phyloP scores from a whole-genome alignment of 1,140 invertebrate species.

The Protaetia brevitarsis region DNA sequence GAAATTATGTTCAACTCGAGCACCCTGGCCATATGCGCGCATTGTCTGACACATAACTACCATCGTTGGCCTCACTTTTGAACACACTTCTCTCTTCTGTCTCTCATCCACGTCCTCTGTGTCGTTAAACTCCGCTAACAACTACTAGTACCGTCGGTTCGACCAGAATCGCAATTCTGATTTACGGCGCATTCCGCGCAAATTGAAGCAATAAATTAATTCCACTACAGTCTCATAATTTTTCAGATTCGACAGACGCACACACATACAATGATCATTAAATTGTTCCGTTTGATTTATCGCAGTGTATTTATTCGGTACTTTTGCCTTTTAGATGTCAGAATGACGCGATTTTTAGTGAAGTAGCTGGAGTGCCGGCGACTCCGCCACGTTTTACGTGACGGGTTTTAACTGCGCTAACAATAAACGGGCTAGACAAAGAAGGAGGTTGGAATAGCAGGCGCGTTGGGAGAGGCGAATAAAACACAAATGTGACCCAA shows the following conservation, averaged over 20 bases:
- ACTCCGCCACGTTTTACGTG: neutral
- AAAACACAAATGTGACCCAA: neutral
- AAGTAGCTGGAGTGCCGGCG: neutral
- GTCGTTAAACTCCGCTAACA: conserved; percentile 13
- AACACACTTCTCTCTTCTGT: neutral
- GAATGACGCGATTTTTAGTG: neutral
- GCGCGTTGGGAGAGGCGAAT: neutral
- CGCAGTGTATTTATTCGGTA: conserved; percentile 20
- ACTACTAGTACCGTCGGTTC: neutral
- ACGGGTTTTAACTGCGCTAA: neutral
- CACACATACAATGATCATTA: conserved; percentile 26
- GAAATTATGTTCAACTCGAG: conserved; percentile 36
- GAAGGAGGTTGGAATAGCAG: too few species aligned
- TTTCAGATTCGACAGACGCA: conserved; percentile 18
- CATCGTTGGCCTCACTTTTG: neutral
- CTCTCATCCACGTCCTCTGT: neutral
- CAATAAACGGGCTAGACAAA: too few species aligned
- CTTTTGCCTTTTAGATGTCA: neutral
- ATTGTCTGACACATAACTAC: conserved; percentile 26
- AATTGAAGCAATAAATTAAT: conserved; percentile 39
- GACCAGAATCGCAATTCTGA: conserved; percentile 30
- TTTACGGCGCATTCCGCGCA: conserved; percentile 33
- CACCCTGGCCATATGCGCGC: conserved; percentile 21
- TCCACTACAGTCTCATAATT: conserved; percentile 29
- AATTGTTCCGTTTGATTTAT: conserved; percentile 29